Evolutionary conservation across 2,113 vertebrate genomes (phyloP), one percentile per base, ranked within the genome.

Genomic region (Sclerurus mexicanus): DNA sequence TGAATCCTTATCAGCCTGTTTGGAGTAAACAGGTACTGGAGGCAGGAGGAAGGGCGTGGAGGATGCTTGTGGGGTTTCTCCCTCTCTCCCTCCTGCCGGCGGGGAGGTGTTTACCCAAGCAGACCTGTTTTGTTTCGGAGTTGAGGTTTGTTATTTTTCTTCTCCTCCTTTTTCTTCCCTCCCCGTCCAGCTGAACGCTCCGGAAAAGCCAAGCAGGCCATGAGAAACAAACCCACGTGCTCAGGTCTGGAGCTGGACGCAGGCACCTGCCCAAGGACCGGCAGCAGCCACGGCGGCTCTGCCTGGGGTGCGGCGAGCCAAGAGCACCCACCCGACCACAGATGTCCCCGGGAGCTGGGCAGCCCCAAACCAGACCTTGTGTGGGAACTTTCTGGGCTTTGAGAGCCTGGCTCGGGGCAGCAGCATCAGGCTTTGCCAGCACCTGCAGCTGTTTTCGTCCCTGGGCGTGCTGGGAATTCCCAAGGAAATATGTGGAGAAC

Each of bases 1-100:
- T 97, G 96, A 97, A 60, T 96, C 95, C 97, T 97, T 97, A 97
- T 97, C 97, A n/a, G 95, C 20, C 53, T 96, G 95, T 95, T 97
- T 94, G 95, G 66, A 95, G 96, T 97, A 97, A 97, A 97, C 94
- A 97, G 95, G 96, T 94, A 97, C 77, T 50, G 74, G 90, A 95
- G 88, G 80, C 77, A 96, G 94, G 81, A 97, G 96, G 95, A 96
- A 97, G 97, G 97, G 97, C 67, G 96, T 90, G 97, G 97, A 97
- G 93, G 96, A 97, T 97, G 97, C 97, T 96, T 96, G 92, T 78
- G 95, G 94, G 82, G 92, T 96, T 93, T 94, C 89, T 93, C 94
- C 81, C 89, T 91, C 90, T 68, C 91, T 93, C 93, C 77, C 94
- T 75, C 91, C 74, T 2, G 23, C 59, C 4, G 5, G 14, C 46